A percentile compares a stretch with the other conserved stretches of the same genome.
These are phyloP conservation scores for Heteractis magnifica DNA, from an alignment of 92 coral and sea anemone species.

Conservation along the genomic window DNA sequence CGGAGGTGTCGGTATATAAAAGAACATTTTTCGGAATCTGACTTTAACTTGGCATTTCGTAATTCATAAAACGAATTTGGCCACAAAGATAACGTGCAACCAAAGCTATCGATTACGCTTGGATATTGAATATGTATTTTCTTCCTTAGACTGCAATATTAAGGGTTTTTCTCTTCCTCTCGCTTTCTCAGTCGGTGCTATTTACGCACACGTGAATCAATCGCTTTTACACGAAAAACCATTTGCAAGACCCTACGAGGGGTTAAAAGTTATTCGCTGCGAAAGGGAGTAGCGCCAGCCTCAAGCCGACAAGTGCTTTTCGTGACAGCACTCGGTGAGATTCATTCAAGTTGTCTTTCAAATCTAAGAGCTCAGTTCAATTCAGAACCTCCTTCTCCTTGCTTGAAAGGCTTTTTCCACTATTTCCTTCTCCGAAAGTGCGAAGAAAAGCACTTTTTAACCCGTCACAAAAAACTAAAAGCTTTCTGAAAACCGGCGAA, in stretches of 20 bases:
- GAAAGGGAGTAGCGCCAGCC: constrained; percentile 3
- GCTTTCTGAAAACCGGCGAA: neutral
- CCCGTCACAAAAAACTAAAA: neutral
- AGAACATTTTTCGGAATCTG: neutral
- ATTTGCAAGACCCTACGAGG: neutral
- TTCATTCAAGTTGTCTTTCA: constrained; percentile 24
- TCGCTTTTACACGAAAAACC: neutral
- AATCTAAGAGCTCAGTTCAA: constrained; percentile 3
- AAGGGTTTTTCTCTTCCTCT: neutral
- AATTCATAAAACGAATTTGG: neutral
- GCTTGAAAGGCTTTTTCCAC: neutral
- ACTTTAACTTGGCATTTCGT: neutral
- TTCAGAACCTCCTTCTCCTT: neutral
- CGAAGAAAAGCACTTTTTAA: neutral
- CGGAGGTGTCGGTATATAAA: neutral
- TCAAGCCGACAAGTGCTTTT: constrained; percentile 15
- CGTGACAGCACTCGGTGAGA: constrained; percentile 8
- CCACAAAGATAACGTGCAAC: constrained; percentile 2
- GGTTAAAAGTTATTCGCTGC: neutral
- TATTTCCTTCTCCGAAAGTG: neutral
- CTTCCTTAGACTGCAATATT: neutral
- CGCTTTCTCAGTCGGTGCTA: neutral
- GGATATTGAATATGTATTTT: neutral
- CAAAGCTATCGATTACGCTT: constrained; percentile 1
- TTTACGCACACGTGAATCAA: neutral